phyloP scores from a whole-genome alignment of 2,888 invertebrate genomes.

The Cheilosia scutellata region DNA sequence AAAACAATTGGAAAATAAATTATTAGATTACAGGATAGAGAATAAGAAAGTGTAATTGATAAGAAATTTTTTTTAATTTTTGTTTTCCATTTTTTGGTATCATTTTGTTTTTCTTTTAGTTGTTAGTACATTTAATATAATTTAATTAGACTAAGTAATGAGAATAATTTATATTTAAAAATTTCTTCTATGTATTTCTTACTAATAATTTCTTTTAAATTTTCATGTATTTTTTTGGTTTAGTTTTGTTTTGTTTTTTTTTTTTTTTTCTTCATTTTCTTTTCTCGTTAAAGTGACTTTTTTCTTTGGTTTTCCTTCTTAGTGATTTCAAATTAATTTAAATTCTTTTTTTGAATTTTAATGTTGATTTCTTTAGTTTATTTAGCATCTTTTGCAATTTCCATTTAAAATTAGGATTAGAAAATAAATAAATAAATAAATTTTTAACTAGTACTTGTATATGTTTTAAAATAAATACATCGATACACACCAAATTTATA shows the following conservation, averaged over 20 bases:
- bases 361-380: constrained; percentile 17
- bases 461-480: constrained; percentile 62
- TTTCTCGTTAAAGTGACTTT: constrained; percentile 46
- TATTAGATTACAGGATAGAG: constrained; percentile 62
- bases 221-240: constrained; percentile 9
- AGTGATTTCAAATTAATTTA: constrained; percentile 60
- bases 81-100: constrained; percentile 19
- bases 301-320: constrained; percentile 24
- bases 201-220: constrained; percentile 56
- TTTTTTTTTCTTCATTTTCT: constrained; percentile 33
- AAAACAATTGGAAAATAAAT: constrained; percentile 16
- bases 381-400: constrained; percentile 40
- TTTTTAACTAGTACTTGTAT: constrained; percentile 62
- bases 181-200: constrained; percentile 70
- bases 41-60: constrained; percentile 58
- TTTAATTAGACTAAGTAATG: constrained; percentile 73
- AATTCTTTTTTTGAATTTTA: constrained; percentile 29
- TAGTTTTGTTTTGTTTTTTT: constrained; percentile 3
- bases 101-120: constrained; percentile 34
- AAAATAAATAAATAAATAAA: constrained; percentile 49
- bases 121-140: constrained; percentile 69
- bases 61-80: constrained; percentile 53
- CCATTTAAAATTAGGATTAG: constrained; percentile 45
- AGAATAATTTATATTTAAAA: constrained; percentile 72
- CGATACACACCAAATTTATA: constrained; percentile 64